These are phyloP conservation scores for Panopea generosa DNA, from an alignment of 2,888 invertebrate species.

Conservation along the genomic window DNA sequence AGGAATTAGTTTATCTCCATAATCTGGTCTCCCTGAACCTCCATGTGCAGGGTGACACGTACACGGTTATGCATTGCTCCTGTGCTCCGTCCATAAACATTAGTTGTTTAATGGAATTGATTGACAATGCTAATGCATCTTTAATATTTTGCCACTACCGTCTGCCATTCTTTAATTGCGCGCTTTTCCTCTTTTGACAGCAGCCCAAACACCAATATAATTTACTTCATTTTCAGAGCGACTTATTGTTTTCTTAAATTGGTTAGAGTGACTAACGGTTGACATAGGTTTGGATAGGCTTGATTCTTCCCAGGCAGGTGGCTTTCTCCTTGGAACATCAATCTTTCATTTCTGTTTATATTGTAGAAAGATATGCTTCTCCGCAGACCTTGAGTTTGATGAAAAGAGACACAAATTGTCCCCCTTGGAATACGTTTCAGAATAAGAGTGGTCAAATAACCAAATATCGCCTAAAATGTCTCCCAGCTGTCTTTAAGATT, in stretches of 20 bases:
- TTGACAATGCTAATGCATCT: conserved; percentile 7
- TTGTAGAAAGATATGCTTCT: conserved; percentile 9
- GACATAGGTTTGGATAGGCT: too few species aligned
- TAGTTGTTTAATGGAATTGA: too few species aligned
- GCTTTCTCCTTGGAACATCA: too few species aligned
- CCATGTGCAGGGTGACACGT: too few species aligned
- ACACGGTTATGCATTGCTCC: too few species aligned
- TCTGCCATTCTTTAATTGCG: conserved; percentile 9
- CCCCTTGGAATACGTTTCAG: conserved; percentile 7
- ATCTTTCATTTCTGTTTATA: too few species aligned
- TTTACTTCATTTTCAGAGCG: neutral
- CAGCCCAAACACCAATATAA: conserved; percentile 8
- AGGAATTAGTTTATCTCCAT: too few species aligned
- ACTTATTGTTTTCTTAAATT: conserved; percentile 12
- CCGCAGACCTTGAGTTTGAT: conserved; percentile 6
- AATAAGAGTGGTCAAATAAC: conserved; percentile 12
- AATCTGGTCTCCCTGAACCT: too few species aligned
- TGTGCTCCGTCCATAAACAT: too few species aligned
- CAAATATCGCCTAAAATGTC: conserved; percentile 1
- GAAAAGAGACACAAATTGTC: conserved; percentile 9
- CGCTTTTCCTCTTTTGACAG: neutral
- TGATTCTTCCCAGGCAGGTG: too few species aligned
- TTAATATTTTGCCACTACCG: conserved; percentile 7
- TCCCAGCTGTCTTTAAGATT: too few species aligned
- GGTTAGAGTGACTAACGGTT: too few species aligned